A percentile compares a stretch with the other conserved stretches of the same genome.
Conservation (phyloP, 2,888 invertebrate genomes). For the Melikaiella ostensackeni region DNA sequence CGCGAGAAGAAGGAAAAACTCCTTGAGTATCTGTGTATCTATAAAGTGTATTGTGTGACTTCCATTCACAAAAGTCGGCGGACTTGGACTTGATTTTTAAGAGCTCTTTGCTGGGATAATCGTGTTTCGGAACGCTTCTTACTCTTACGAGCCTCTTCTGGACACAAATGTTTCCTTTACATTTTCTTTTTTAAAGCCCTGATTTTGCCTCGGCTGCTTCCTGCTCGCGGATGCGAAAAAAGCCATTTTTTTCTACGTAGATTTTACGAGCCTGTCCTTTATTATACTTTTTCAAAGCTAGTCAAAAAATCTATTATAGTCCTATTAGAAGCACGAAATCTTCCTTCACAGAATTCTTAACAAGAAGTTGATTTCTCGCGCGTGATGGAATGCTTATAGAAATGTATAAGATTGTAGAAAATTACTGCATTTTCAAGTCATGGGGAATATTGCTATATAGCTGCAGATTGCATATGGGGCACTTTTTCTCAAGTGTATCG, state of each 20-base stretch:
- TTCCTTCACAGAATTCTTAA: constrained; percentile 18
- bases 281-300: background rate
- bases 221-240: constrained; percentile 50
- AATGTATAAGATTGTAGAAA: background rate
- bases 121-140: constrained; percentile 28
- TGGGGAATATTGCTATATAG: too few relatives aligned
- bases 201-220: constrained; percentile 42
- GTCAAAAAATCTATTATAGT: constrained; percentile 14
- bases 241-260: constrained; percentile 43
- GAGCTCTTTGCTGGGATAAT: constrained; percentile 16
- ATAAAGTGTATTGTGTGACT: background rate
- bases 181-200: constrained; percentile 7
- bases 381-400: background rate
- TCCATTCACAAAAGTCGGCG: constrained; percentile 30
- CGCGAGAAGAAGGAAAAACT: constrained; percentile 59
- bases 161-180: constrained; percentile 26
- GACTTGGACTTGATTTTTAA: constrained; percentile 14
- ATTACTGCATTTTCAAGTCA: too few relatives aligned
- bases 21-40: constrained; percentile 55
- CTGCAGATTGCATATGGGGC: too few relatives aligned
- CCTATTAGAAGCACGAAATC: constrained; percentile 4
- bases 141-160: constrained; percentile 9
- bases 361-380: constrained; percentile 10
- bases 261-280: background rate
- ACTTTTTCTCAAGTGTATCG: too few relatives aligned